phyloP scores from a whole-genome alignment of 1,140 invertebrate genomes.

The Drosophila leontia region DNA sequence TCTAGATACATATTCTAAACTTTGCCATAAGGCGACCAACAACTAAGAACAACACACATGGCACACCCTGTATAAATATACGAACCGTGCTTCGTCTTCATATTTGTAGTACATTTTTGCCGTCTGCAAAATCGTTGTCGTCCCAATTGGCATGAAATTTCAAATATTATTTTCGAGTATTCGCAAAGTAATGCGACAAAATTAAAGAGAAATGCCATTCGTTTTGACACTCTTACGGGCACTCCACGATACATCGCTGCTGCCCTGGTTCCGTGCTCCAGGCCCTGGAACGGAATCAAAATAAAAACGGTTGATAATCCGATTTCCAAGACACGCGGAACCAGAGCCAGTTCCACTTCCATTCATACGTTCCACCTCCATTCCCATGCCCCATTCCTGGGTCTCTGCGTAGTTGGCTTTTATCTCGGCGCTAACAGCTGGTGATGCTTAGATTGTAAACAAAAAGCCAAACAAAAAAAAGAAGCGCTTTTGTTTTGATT shows the following conservation, averaged over 20 bases:
- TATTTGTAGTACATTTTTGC: neutral
- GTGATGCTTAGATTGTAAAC: constrained; percentile 33
- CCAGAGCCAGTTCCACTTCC: constrained; percentile 28
- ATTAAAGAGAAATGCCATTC: neutral
- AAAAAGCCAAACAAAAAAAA: constrained; percentile 7
- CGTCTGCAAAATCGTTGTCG: neutral
- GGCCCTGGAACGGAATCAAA: constrained; percentile 32
- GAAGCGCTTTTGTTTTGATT: constrained; percentile 15
- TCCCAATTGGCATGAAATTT: constrained; percentile 1
- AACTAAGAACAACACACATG: neutral
- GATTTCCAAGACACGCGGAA: constrained; percentile 27
- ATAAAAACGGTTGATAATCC: constrained; percentile 15
- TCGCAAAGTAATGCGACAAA: neutral
- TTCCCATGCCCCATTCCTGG: constrained; percentile 7
- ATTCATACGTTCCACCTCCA: constrained; percentile 2
- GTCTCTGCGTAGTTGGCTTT: constrained; percentile 19
- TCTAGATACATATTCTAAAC: neutral
- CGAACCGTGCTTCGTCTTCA: neutral
- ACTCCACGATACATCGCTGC: constrained; percentile 7
- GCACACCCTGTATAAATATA: neutral
- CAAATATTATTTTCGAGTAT: neutral
- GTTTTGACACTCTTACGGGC: neutral
- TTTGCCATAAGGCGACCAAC: neutral
- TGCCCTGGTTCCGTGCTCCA: constrained; percentile 19
- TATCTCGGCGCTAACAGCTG: constrained; percentile 35